These are phyloP conservation scores for Torymus texanus DNA, from an alignment of 2,888 invertebrate species.

Conservation along the genomic window DNA sequence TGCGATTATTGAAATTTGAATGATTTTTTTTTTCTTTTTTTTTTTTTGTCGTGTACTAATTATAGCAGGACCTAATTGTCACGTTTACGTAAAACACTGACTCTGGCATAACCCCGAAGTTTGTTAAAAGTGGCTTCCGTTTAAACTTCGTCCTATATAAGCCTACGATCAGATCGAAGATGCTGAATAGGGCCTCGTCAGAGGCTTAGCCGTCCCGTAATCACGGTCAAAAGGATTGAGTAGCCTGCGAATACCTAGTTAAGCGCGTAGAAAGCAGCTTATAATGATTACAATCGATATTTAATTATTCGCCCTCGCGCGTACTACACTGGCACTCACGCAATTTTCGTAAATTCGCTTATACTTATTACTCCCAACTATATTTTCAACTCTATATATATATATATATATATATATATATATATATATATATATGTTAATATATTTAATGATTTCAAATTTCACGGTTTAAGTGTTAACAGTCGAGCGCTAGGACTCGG, in stretches of 20 bases:
- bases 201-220: constrained; percentile 50
- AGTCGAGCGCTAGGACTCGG: neutral
- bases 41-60: no score
- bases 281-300: constrained; percentile 49
- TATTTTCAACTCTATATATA: neutral
- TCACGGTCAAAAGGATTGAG: constrained; percentile 55
- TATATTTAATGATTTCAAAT: neutral
- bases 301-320: constrained; percentile 29
- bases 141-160: constrained; percentile 28
- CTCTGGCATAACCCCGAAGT: neutral
- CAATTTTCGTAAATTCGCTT: constrained; percentile 6
- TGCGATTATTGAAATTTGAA: no score
- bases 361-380: neutral
- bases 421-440: no score
- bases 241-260: constrained; percentile 51
- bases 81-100: no score
- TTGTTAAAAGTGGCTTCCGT: constrained; percentile 21
- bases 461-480: neutral
- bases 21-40: no score
- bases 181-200: constrained; percentile 66
- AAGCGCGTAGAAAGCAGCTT: constrained; percentile 47
- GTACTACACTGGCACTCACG: neutral
- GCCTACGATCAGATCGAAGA: constrained; percentile 52
- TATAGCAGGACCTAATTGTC: no score
- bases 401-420: no score